Evolutionary conservation across 2,113 vertebrate genomes (phyloP), one percentile per base, ranked within the genome.

Genomic region (Tiliqua scincoides): DNA sequence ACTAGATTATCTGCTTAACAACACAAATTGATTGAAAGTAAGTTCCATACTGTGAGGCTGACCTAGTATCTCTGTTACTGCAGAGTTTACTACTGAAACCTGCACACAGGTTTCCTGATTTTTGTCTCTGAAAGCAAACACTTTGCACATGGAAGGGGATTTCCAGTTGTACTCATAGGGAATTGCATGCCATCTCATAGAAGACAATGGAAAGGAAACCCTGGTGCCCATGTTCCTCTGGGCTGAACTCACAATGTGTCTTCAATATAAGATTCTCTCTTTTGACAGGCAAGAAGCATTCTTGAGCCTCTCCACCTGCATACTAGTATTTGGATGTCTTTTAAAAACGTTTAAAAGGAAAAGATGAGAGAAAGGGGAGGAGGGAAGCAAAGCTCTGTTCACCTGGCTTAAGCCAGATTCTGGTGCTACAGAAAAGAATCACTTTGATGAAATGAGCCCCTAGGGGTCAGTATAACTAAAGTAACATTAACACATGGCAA

Each of bases 381-480:
- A 79, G 85, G 89, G 91, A 68, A 74, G 21, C 84, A n/a, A 86
- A 11, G 87, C 74, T 76, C 80, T 84, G 54, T 84, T 85, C 87
- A 25, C 73, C 57, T 54, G 85, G 62, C 4, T 14, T 57, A 89
- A 94, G 79, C 87, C 92, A 70, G 70, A 93, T 27, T 25, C 70
- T 83, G 82, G 87, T 93, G 82, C 84, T 83, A 6, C 85, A 75
- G 1, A 86, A 91, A 85, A 91, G 85, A 67, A 82, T 57, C 27
- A 4, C 61, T 91, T 37, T 48, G 0, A 90, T 20, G 65, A 88
- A 91, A 73, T 77, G 93, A 91, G 62, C 94, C 95, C 94, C 96
- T 94, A 96, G 94, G 94, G 97, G 96, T 97, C 95, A 96, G 93
- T 96, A 85, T 95, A 90, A 80, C 89, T 92, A 91, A 35, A 89